Base-by-base conservation (phyloP, 1,140 invertebrate species). In the Batillaria attramentaria region DNA sequence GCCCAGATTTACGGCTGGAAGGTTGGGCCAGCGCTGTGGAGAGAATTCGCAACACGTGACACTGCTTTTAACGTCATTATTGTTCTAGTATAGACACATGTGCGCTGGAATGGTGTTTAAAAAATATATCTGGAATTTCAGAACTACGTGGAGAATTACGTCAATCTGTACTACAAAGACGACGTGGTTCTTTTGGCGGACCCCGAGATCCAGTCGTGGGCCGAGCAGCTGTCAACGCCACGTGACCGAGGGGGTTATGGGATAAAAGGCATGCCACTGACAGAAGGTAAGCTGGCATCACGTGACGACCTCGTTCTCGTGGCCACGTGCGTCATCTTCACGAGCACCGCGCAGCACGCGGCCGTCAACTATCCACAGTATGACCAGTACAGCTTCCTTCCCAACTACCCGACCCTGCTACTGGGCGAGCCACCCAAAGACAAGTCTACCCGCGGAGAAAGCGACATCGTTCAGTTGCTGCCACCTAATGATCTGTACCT, bases 321-420 rank as follows among this genome's bases (percentile, higher is more conserved):
- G 18, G 54, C n/a, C 54, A 87, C 91, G 4, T 81, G 79, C 1
- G 87, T 92, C 41, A 90, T 92, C 28, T 87, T 87, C 37, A 89
- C 86, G 0, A 91, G 91, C 79, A 91, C 88, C 72, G 83, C 90
- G 20, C 87, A 85, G 28, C 91, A 92, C 82, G 88, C 91, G 13
- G 90, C 91, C 10, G 86, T 87, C 42, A 92, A 92, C 77, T 91
- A 91, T 78, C 77, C 84, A 1, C 83, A 84, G 78, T 87, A 87
- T 50, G 81, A 85, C 31, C 79, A 83, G 57, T 92, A 92, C 74
- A 89, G 84, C 37, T 92, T 92, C 81, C 87, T 90, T 5, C 91
- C 91, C 8, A 92, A 92, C 82, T 92, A 92, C 80, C 91, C 91
- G 0, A 85, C 84, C 16, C 84, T 87, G 60, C 78, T 92, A 8